A percentile compares a stretch with the other conserved stretches of the same genome.
phyloP scores from a whole-genome alignment of 2,113 vertebrate species.

The Pomatostomus ruficeps region DNA sequence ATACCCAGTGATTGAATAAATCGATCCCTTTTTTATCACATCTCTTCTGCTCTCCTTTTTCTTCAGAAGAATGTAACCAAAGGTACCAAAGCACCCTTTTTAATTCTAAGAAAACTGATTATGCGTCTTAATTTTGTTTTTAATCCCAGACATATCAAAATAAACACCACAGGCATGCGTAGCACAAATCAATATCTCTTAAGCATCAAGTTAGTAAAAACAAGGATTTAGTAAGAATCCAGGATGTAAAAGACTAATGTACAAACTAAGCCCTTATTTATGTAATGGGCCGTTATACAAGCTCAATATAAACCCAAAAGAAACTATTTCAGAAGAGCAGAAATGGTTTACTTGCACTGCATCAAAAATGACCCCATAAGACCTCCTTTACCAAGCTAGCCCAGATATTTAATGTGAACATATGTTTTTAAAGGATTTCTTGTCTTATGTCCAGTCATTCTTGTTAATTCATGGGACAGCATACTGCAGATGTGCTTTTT shows the following conservation, averaged over 20 bases:
- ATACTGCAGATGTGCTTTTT: slow-evolving; percentile 51
- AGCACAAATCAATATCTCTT: slow-evolving; percentile 72
- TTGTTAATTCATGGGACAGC: slow-evolving; percentile 66
- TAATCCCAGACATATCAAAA: slow-evolving; percentile 75
- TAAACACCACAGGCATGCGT: slow-evolving; percentile 64
- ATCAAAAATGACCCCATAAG: slow-evolving; percentile 69
- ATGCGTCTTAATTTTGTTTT: slow-evolving; percentile 75
- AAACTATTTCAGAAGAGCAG: slow-evolving; percentile 67
- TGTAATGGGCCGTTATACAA: slow-evolving; percentile 58
- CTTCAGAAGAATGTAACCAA: slow-evolving; percentile 46
- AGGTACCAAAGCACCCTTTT: slow-evolving; percentile 33
- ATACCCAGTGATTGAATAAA: slow-evolving; percentile 71
- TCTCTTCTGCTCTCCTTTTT: slow-evolving; percentile 49
- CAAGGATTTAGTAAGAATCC: slow-evolving; percentile 73
- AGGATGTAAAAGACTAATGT: slow-evolving; percentile 69
- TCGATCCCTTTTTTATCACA: slow-evolving; percentile 71
- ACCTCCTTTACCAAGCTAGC: slow-evolving; percentile 40
- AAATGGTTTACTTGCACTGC: slow-evolving; percentile 61
- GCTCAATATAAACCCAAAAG: slow-evolving; percentile 61
- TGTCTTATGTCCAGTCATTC: slow-evolving; percentile 61
- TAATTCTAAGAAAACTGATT: slow-evolving; percentile 68
- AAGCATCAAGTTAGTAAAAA: slow-evolving; percentile 70
- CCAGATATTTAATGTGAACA: slow-evolving; percentile 64
- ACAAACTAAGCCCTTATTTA: slow-evolving; percentile 74
- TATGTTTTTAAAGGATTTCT: slow-evolving; percentile 69